Conservation (phyloP, 2,113 vertebrate genomes). For the Columbina picui region DNA sequence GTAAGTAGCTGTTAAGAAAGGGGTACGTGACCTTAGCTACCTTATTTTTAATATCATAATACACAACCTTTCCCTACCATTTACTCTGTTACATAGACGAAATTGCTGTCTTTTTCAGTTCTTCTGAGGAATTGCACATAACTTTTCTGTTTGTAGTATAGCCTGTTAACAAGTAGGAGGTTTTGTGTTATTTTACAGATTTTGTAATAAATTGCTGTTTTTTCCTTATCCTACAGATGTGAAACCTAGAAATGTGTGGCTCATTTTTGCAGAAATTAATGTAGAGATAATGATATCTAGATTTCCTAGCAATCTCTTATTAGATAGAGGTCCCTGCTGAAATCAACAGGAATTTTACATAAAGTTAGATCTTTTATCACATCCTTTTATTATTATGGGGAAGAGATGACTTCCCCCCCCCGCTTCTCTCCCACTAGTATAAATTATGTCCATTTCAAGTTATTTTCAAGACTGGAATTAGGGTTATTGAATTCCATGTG, state of each 20-base stretch:
- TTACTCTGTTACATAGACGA: neutral
- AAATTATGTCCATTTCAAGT: neutral
- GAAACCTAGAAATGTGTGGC: neutral
- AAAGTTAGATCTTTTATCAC: neutral
- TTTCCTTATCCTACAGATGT: neutral
- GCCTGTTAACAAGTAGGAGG: neutral
- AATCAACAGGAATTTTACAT: neutral
- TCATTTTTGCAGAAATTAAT: neutral
- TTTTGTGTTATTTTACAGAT: neutral
- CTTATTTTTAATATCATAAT: neutral
- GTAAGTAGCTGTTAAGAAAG: neutral
- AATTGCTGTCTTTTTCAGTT: neutral
- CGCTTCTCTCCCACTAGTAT: neutral
- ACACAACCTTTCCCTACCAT: neutral
- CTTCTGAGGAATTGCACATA: neutral
- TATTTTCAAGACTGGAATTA: neutral
- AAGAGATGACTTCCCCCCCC: neutral
- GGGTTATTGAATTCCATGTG: neutral
- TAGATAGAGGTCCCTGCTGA: neutral
- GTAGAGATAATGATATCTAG: neutral
- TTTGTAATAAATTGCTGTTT: neutral
- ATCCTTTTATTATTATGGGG: neutral
- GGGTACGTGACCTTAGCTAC: neutral
- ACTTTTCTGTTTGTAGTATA: neutral
- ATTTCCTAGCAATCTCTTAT: neutral